Evolutionary conservation across 2,888 invertebrate genomes (phyloP).

Genomic region (Orthosia incerta): DNA sequence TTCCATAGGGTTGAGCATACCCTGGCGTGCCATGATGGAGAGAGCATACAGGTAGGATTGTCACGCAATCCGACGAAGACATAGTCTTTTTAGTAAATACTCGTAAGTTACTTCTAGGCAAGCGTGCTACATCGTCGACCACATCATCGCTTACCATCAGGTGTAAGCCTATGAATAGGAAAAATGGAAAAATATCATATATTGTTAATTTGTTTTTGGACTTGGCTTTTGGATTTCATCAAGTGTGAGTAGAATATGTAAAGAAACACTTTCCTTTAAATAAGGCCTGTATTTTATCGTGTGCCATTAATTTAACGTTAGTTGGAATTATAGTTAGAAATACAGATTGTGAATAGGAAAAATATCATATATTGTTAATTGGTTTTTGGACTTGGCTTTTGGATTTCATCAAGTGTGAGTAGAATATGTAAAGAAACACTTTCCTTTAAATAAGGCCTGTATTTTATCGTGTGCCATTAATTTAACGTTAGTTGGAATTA

Average conservation of each 20-base stretch:
- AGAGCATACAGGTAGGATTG: conserved; percentile 96
- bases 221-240: not conserved
- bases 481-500: not conserved
- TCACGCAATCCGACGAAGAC: not conserved
- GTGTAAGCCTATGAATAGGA: too few relatives aligned
- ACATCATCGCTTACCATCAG: too few relatives aligned
- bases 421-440: not conserved
- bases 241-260: not conserved
- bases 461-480: not conserved
- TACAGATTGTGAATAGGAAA: too few relatives aligned
- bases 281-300: not conserved
- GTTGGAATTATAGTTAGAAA: not conserved
- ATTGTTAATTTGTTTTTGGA: not conserved
- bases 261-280: not conserved
- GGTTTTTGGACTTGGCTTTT: not conserved
- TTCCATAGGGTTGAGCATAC: conserved; percentile 95
- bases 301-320: not conserved
- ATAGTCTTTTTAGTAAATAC: not conserved
- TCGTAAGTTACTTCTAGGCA: too few relatives aligned
- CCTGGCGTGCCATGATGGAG: conserved; percentile 97
- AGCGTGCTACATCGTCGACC: too few relatives aligned
- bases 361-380: not conserved
- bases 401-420: not conserved
- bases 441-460: not conserved
- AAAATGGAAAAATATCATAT: not conserved